Evolutionary conservation across 2,113 vertebrate species (phyloP).

Genomic region (Halichoerus grypus): DNA sequence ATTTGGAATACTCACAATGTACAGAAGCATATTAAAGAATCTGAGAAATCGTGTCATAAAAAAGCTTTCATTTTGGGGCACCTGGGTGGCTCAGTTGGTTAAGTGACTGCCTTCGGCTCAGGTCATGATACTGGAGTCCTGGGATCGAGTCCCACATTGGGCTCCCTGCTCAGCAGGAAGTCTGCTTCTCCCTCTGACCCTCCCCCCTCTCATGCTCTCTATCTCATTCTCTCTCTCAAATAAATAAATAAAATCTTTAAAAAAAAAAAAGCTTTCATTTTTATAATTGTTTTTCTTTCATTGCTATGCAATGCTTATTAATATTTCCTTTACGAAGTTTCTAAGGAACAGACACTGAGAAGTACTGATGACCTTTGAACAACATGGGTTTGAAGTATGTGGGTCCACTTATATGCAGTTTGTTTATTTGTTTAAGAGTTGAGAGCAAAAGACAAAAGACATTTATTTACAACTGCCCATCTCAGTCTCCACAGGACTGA

Average conservation of each 20-base stretch:
- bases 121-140: no score
- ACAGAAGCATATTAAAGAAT: background rate
- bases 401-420: background rate
- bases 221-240: no score
- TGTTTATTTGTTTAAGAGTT: background rate
- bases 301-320: background rate
- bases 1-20: background rate
- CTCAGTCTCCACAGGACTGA: background rate
- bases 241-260: no score
- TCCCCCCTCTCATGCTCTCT: no score
- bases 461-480: background rate
- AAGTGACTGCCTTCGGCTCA: no score
- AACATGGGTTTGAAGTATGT: background rate
- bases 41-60: background rate
- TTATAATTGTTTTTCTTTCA: background rate
- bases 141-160: no score
- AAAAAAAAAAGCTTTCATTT: background rate
- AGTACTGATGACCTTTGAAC: background rate
- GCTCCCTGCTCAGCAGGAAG: no score
- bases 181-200: no score
- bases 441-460: background rate
- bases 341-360: background rate
- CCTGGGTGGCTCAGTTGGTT: no score
- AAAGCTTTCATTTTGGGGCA: background rate
- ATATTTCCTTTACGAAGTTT: background rate